Evolutionary conservation across 23 tunicate species (phyloP), one percentile per base, ranked within the genome.

Genomic region (Diplosoma virens): DNA sequence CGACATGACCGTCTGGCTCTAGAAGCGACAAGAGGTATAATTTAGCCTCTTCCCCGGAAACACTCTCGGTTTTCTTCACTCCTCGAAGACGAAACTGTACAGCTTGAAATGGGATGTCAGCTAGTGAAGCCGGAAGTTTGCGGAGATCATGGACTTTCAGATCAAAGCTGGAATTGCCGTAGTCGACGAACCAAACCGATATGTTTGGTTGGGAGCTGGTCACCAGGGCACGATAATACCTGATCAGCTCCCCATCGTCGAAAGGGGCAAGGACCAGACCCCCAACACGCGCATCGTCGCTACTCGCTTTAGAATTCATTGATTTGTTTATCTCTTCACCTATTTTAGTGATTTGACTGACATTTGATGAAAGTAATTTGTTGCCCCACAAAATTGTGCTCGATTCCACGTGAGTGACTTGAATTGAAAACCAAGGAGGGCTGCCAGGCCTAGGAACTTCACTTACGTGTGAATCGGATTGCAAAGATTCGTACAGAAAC

Each of bases 121-220:
- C 32, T 24, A 87, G 25, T 5, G 61, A 28, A 17, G 32, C 29
- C 5, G 87, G 72, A 0, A 87, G 37, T 58, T 68, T 67, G 0
- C 71, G 25, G 47, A 87, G 47, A 9, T 67, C 71, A 11, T 53
- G 32, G 23, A 81, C 31, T 5, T 47, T 29, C 30, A 60, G 30
- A 23, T 75, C 68, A 1, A 61, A 32, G 0, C 26, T 47, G 31
- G 66, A 26, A 50, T 87, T 87, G n/a, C 95, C 95, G 60, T 79
- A 87, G 47, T 87, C 95, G 54, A 87, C 95, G 50, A 81, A 87
- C 70, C 80, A 82, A 37, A 87, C 74, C 69, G 48, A 30, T 33
- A 76, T 66, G 26, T 32, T 50, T 3, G 82, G 71, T 16, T 35
- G 56, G 28, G n/a, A 33, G 27, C 73, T 65, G 16, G 53, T 46